phyloP scores from a whole-genome alignment of 2,888 invertebrate species.

The Gerosis bhagava region DNA sequence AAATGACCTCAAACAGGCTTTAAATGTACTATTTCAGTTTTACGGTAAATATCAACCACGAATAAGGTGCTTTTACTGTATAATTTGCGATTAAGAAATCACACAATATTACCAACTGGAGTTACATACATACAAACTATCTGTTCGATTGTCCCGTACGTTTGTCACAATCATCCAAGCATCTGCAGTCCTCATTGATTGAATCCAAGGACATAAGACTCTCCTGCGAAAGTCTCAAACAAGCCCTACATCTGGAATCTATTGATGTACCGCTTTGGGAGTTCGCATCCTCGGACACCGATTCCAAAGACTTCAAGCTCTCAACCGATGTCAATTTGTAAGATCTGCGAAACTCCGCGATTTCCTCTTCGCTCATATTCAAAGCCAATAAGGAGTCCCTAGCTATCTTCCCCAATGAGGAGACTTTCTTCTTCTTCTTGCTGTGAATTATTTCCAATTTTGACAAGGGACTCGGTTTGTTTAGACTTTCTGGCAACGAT shows the following conservation, averaged over 20 bases:
- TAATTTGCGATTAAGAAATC: too few species aligned
- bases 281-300: slow-evolving; percentile 72
- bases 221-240: slow-evolving; percentile 68
- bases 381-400: slow-evolving; percentile 69
- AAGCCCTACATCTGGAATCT: slow-evolving; percentile 66
- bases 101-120: too few species aligned
- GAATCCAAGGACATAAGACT: slow-evolving; percentile 74
- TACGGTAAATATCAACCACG: too few species aligned
- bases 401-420: slow-evolving; percentile 73
- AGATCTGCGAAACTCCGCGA: slow-evolving; percentile 66
- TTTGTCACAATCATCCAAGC: slow-evolving; percentile 57
- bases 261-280: slow-evolving; percentile 70
- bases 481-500: slow-evolving; percentile 69
- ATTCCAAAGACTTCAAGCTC: slow-evolving; percentile 67
- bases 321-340: slow-evolving; percentile 73
- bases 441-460: slow-evolving; percentile 57
- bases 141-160: slow-evolving; percentile 51
- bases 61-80: too few species aligned
- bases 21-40: too few species aligned
- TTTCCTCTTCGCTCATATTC: slow-evolving; percentile 75
- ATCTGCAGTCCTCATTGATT: slow-evolving; percentile 69
- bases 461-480: slow-evolving; percentile 59
- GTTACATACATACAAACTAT: slow-evolving; percentile 42
- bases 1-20: too few species aligned
- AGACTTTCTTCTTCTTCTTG: slow-evolving; percentile 69